Percentiles rank a stretch among this genome's conserved stretches.
Conservation (phyloP, 2,797 vertebrate species). For the Bufotes viridis region DNA sequence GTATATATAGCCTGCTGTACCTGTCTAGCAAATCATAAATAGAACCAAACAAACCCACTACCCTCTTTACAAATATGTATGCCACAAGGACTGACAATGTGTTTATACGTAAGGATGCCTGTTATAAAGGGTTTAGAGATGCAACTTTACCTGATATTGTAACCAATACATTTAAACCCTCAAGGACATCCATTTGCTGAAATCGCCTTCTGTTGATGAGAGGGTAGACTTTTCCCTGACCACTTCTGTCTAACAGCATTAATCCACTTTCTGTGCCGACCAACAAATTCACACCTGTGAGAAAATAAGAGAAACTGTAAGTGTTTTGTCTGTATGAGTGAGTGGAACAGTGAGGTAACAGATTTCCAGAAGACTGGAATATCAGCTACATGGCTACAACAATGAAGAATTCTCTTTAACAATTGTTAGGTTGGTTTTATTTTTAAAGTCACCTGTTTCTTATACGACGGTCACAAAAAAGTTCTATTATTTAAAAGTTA, state of each 20-base stretch:
- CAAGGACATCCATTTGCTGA: constrained; percentile 98
- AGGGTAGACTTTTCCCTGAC: constrained; percentile 97
- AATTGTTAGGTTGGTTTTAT: too few relatives aligned
- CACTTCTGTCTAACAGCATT: constrained; percentile 97
- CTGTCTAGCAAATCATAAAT: too few relatives aligned
- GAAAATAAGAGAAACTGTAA: background rate
- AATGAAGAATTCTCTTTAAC: too few relatives aligned
- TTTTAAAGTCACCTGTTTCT: too few relatives aligned
- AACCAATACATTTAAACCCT: constrained; percentile 95
- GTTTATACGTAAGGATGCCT: background rate
- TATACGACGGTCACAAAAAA: too few relatives aligned
- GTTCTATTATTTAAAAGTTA: too few relatives aligned
- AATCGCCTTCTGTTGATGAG: constrained; percentile 94
- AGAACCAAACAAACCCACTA: too few relatives aligned
- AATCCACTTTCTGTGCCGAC: constrained; percentile 97
- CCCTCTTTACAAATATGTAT: too few relatives aligned
- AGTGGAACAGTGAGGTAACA: background rate
- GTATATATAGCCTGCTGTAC: too few relatives aligned
- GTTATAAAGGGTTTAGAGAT: background rate
- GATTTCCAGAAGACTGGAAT: background rate
- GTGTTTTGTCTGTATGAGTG: too few relatives aligned
- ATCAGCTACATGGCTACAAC: too few relatives aligned
- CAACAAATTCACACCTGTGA: constrained; percentile 90
- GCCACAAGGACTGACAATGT: too few relatives aligned
- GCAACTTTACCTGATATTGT: constrained; percentile 89